Percentiles rank a stretch among this genome's conserved stretches.
Conservation (phyloP, 2,888 invertebrate species). For the Rhingia campestris region DNA sequence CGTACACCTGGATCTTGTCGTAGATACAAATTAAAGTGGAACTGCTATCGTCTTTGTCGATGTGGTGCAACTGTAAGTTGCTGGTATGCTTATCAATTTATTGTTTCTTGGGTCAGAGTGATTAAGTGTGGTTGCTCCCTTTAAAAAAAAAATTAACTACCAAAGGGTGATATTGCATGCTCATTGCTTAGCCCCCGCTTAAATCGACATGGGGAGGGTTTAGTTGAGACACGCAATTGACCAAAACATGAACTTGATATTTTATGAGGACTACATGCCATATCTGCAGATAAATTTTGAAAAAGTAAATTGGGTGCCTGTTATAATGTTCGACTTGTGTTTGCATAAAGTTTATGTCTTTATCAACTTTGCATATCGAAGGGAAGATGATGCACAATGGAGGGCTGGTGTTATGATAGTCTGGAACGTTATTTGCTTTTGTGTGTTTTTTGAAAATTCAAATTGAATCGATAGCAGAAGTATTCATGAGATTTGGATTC, state of each 20-base stretch:
- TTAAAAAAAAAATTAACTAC: neutral
- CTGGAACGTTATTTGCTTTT: no score
- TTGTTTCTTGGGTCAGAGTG: slow-evolving; percentile 38
- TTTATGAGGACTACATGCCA: neutral
- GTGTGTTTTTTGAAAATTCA: no score
- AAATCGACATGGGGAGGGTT: no score
- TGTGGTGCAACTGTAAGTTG: slow-evolving; percentile 1
- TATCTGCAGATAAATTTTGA: neutral
- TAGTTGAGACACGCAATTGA: neutral
- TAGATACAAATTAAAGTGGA: slow-evolving; percentile 67
- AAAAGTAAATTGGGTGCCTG: neutral
- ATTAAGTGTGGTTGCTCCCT: slow-evolving; percentile 31
- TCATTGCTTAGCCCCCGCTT: neutral
- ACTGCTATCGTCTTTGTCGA: neutral
- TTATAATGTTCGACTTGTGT: no score
- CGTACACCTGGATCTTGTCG: slow-evolving; percentile 66
- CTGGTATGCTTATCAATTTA: slow-evolving; percentile 55
- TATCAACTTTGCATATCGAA: neutral
- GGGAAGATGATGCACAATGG: no score
- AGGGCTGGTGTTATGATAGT: no score
- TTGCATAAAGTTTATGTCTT: slow-evolving; percentile 1
- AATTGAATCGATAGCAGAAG: no score
- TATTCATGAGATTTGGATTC: no score
- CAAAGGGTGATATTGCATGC: slow-evolving; percentile 18
- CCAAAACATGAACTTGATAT: neutral